Evolutionary conservation across 2,113 vertebrate genomes (phyloP), one percentile per base, ranked within the genome.

Genomic region (Tragelaphus strepsiceros): DNA sequence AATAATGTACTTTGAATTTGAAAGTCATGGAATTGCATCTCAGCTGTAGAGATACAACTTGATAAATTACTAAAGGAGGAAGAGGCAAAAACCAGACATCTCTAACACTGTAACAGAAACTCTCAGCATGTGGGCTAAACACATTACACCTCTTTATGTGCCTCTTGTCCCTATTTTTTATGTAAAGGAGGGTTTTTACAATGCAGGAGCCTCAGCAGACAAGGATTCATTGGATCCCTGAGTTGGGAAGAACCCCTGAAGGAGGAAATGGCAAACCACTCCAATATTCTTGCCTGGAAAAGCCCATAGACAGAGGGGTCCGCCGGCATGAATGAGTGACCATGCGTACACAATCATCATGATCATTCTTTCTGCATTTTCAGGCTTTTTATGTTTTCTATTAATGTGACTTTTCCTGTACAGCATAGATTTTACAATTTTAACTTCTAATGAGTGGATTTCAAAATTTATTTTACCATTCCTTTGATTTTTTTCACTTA

Each of bases 401-500:
- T 43, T 67, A 39, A 19, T 13, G 6, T 9, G 35, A 0, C 51
- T 90, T 92, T 71, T 10, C 10, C 11, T 54, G 30, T 35, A 21
- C 56, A 11, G 17, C 5, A n/a, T 14, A 86, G 32, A 46, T 35
- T 82, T 92, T 89, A 32, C 12, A 49, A 62, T 22, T 51, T 88
- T 22, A 92, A 39, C 30, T 96, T 92, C 10, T 17, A 71, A 39
- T 56, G 58, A 83, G 16, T 49, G 88, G 19, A 49, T 67, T 67
- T 22, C 26, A 26, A 74, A 30, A 61, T 62, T 71, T 85, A 80
- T 35, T 67, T 74, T 85, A 88, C 2, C 2, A 85, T 71, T 58
- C 39, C 30, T 91, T 95, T 84, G 11, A 71, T 61, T 90, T 95
- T 86, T 59, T 35, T 80, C 32, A 64, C 28, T 82, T 74, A 13